phyloP scores from a whole-genome alignment of 2,888 invertebrate species.

The Drosophila mulleri region DNA sequence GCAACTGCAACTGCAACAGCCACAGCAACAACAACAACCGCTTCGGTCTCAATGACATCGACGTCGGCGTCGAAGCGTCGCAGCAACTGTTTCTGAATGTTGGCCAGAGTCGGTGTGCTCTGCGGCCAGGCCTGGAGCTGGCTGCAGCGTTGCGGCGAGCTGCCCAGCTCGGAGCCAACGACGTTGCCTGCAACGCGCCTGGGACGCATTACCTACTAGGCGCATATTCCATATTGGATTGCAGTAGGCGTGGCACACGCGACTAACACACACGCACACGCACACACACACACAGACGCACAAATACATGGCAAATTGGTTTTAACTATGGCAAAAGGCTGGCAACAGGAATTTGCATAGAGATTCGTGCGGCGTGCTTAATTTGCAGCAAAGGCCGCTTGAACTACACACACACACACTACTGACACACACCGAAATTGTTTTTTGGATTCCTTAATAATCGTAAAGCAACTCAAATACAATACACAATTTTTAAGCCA shows the following conservation, averaged over 20 bases:
- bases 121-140: conserved; percentile 71
- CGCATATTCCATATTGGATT: not conserved
- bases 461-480: conserved; percentile 13
- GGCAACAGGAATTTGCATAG: conserved; percentile 30
- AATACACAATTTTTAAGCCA: conserved; percentile 63
- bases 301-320: conserved; percentile 18
- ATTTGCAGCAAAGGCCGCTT: conserved; percentile 7
- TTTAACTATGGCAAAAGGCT: conserved; percentile 12
- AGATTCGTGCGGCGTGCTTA: conserved; percentile 31
- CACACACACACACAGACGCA: not conserved
- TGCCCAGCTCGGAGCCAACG: conserved; percentile 70
- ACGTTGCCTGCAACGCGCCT: conserved; percentile 67
- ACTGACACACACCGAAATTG: conserved; percentile 46
- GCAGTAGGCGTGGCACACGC: conserved; percentile 49
- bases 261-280: conserved; percentile 31
- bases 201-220: conserved; percentile 68
- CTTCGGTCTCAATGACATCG: conserved; percentile 36
- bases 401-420: conserved; percentile 17
- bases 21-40: conserved; percentile 24
- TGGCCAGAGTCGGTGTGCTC: conserved; percentile 75
- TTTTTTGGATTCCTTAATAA: conserved; percentile 35
- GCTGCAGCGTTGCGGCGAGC: conserved; percentile 73
- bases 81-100: conserved; percentile 78
- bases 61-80: conserved; percentile 60
- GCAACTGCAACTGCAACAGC: not conserved